phyloP scores from a whole-genome alignment of 2,888 invertebrate species.

The Agonum fuliginosum region DNA sequence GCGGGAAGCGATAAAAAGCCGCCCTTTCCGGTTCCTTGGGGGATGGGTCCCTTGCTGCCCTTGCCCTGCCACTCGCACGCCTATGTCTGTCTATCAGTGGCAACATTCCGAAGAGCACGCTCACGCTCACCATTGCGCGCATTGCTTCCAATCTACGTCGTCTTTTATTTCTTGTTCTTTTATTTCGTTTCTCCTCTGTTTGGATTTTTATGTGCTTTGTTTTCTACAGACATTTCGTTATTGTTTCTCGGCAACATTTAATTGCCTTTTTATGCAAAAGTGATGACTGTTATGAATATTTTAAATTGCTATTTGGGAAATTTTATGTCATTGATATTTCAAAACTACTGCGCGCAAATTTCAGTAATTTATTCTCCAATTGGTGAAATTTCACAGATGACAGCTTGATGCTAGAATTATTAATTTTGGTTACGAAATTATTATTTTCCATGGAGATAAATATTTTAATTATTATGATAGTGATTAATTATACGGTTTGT shows the following conservation, averaged over 20 bases:
- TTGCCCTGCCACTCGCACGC: not conserved
- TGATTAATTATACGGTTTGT: constrained; percentile 33
- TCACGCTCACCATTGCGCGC: constrained; percentile 15
- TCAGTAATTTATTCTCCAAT: constrained; percentile 25
- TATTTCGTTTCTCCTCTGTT: constrained; percentile 40
- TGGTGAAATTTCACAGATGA: not conserved
- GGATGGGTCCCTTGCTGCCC: not conserved
- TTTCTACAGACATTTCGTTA: constrained; percentile 1
- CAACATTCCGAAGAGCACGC: constrained; percentile 39
- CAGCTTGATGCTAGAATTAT: not conserved
- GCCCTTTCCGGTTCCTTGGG: constrained; percentile 28
- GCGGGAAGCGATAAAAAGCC: constrained; percentile 48
- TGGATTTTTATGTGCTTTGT: constrained; percentile 38
- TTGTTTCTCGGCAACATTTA: constrained; percentile 25
- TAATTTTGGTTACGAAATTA: constrained; percentile 14
- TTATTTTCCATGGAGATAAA: constrained; percentile 22
- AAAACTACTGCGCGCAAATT: constrained; percentile 2
- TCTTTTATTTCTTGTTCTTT: constrained; percentile 34
- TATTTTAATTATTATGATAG: constrained; percentile 23
- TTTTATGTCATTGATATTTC: not conserved
- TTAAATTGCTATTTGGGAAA: not conserved
- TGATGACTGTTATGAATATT: constrained; percentile 13
- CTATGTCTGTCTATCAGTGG: constrained; percentile 27
- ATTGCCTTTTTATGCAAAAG: constrained; percentile 37
- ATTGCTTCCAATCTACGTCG: constrained; percentile 41